Evolutionary conservation across 2,113 vertebrate species (phyloP).

Genomic region (Charadrius vociferus): DNA sequence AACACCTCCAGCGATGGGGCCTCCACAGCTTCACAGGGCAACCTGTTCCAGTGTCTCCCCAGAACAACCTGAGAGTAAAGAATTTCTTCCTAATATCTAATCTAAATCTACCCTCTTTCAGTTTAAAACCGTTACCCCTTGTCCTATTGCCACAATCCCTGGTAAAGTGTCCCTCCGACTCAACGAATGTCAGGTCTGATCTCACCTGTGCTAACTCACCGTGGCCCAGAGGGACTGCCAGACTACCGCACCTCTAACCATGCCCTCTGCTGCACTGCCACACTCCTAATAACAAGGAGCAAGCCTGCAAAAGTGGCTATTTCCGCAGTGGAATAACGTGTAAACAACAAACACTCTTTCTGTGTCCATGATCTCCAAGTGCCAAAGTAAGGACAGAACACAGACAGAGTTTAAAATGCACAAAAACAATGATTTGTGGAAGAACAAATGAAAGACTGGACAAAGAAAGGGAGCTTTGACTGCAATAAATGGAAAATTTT

Average conservation of each 20-base stretch:
- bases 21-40: background rate
- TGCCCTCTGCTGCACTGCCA: background rate
- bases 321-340: background rate
- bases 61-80: too few species aligned
- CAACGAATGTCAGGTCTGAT: background rate
- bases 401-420: background rate
- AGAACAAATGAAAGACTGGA: background rate
- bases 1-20: background rate
- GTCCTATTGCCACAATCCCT: background rate
- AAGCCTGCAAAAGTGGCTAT: background rate
- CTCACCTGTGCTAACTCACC: background rate
- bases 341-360: accelerated
- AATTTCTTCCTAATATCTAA: background rate
- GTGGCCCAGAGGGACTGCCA: accelerated
- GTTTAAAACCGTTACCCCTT: background rate
- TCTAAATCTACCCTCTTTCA: background rate
- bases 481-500: background rate
- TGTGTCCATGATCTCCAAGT: background rate
- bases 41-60: background rate
- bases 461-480: background rate
- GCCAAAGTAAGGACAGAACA: background rate
- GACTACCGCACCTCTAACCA: background rate
- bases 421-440: background rate
- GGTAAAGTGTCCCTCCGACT: background rate
- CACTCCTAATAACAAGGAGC: background rate